These are phyloP conservation scores for Sander vitreus DNA, from an alignment of 2,113 vertebrate species.

Conservation along the genomic window DNA sequence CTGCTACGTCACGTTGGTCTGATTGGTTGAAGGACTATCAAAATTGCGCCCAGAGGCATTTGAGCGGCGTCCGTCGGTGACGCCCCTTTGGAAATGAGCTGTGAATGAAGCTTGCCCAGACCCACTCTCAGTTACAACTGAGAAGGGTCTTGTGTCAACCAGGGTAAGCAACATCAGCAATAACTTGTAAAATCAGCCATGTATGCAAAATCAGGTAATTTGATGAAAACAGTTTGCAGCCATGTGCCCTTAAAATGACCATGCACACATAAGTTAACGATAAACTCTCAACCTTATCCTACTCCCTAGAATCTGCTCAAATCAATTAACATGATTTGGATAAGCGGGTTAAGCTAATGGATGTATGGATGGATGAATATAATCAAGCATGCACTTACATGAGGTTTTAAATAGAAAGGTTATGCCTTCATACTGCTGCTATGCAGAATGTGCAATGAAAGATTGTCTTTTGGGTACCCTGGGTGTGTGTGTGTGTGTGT, in stretches of 20 bases:
- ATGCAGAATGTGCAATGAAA: not conserved
- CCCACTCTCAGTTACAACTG: too few species aligned
- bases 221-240: not conserved
- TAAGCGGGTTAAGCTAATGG: not conserved
- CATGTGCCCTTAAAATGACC: not conserved
- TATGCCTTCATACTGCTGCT: not conserved
- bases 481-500: not conserved
- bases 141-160: too few species aligned
- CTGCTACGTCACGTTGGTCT: too few species aligned
- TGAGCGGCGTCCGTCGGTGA: too few species aligned
- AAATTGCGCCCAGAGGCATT: too few species aligned
- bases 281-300: not conserved
- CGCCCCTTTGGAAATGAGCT: too few species aligned
- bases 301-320: not conserved
- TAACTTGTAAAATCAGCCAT: not conserved
- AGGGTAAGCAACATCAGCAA: not conserved
- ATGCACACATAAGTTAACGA: not conserved
- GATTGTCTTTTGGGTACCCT: slow-evolving; percentile 21
- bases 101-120: too few species aligned
- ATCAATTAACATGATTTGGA: not conserved
- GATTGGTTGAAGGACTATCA: too few species aligned
- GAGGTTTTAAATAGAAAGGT: slow-evolving; percentile 2
- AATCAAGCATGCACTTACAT: not conserved
- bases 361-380: not conserved
- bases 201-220: not conserved